Conservation (phyloP, 2,888 invertebrate species). For the Chirona hameri region DNA sequence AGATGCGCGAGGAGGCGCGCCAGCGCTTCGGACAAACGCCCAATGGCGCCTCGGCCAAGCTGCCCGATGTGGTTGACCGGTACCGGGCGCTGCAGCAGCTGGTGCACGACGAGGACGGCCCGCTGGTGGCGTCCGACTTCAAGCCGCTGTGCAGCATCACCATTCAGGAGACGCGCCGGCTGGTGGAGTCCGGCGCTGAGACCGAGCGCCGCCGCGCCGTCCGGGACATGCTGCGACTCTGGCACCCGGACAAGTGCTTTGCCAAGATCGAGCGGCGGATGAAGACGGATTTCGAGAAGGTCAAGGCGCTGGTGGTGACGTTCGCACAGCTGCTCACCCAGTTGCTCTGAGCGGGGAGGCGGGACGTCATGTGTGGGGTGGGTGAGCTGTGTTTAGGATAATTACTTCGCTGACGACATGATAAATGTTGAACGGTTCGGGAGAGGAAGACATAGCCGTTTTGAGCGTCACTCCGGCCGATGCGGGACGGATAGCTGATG, state of each 20-base stretch:
- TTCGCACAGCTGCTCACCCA: background rate
- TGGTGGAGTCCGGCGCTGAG: conserved; percentile 1
- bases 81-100: conserved; percentile 13
- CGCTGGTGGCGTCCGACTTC: conserved; percentile 6
- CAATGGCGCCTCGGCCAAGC: background rate
- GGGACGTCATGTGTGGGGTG: too few species aligned
- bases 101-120: background rate
- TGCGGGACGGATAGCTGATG: too few species aligned
- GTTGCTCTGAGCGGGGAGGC: background rate
- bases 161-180: background rate
- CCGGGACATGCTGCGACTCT: background rate
- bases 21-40: background rate
- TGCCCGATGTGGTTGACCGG: background rate
- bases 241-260: conserved; percentile 23
- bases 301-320: background rate
- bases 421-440: too few species aligned
- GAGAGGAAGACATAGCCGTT: too few species aligned
- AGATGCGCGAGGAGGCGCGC: background rate
- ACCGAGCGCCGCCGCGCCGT: background rate
- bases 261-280: background rate
- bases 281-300: background rate
- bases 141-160: background rate
- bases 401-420: too few species aligned
- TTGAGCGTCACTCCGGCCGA: too few species aligned
- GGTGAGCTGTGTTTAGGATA: too few species aligned